Base-by-base conservation (phyloP, 2,888 invertebrate species). In the Hecatera dysodea region DNA sequence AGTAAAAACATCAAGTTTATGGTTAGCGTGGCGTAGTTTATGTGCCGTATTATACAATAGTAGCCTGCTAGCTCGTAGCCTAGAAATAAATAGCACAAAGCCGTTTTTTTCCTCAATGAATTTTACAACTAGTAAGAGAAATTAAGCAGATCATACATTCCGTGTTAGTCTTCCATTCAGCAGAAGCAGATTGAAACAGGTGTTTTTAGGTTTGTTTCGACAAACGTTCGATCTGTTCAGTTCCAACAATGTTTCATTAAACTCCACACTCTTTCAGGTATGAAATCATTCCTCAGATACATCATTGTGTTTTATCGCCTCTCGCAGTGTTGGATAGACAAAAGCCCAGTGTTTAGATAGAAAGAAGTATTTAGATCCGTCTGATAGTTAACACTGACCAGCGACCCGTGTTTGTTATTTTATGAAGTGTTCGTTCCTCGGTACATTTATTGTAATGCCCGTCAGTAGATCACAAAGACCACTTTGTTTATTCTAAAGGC, bases 371-470 rank as follows among this genome's bases (percentile, higher is more conserved):
- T 94, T 92, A 91, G 90, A 93, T 91, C 89, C 85, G 86, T 84
- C 85, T 86, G 88, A 83, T 80, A 84, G 80, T 73, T 86, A 90
- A 94, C 94, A 93, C 84, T 92, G 88, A 92, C 85, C 94, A 94
- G 93, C 80, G 75, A 85, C 82, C 86, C 44, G n/a, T 93, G 93
- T 94, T 94, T 94, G 93, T 94, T 94, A 92, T 93, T 93, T 92
- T 91, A 93, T 93, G 88, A 93, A 93, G 92, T 94, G 92, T 88
- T 91, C 87, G 89, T 88, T 91, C 89, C 87, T 87, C 85, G 85
- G 89, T 88, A 92, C 93, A 94, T 94, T 93, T 93, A 94, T 94
- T 94, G 94, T 94, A 91, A 91, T 91, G 84, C 87, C 87, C 81
- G 88, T 87, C 88, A 87, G 91, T 92, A 90, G 89, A 90, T 90